Conservation (phyloP, 2,888 invertebrate genomes). For the Cheilosia pagana region DNA sequence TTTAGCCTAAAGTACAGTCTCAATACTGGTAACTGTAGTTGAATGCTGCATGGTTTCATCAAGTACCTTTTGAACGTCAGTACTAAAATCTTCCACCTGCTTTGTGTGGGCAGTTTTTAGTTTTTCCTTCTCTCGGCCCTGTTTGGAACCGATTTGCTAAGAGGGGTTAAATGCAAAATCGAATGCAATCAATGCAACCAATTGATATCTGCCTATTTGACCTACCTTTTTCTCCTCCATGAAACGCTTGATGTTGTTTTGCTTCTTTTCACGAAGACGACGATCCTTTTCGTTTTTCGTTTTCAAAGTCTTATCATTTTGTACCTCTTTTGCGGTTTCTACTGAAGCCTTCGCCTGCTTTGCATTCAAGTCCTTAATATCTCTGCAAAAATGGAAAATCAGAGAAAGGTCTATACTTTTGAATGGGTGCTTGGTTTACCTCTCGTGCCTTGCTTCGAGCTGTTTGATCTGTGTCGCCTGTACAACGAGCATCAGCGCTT, state of each 20-base stretch:
- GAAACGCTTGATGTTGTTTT: slow-evolving; percentile 98
- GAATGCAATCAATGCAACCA: slow-evolving; percentile 16
- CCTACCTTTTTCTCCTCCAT: slow-evolving; percentile 94
- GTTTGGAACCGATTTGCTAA: slow-evolving; percentile 92
- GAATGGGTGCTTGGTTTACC: slow-evolving; percentile 75
- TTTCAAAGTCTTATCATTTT: slow-evolving; percentile 97
- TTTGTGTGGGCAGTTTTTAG: slow-evolving; percentile 96
- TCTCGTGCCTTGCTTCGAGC: slow-evolving; percentile 93
- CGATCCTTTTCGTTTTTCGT: slow-evolving; percentile 99
- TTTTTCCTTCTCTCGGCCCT: slow-evolving; percentile 95
- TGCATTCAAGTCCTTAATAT: slow-evolving; percentile 97
- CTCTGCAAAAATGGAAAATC: slow-evolving; percentile 85
- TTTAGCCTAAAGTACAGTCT: slow-evolving; percentile 82
- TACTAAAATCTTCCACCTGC: slow-evolving; percentile 94
- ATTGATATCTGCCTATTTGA: neutral
- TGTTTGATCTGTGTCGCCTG: slow-evolving; percentile 95
- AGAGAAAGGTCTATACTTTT: neutral
- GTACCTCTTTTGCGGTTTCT: slow-evolving; percentile 97
- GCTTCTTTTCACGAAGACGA: slow-evolving; percentile 96
- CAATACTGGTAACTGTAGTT: slow-evolving; percentile 81
- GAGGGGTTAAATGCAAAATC: slow-evolving; percentile 73
- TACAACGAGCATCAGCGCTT: slow-evolving; percentile 91
- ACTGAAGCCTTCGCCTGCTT: slow-evolving; percentile 98
- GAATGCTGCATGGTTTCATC: slow-evolving; percentile 79
- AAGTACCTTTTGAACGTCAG: slow-evolving; percentile 92